Evolutionary conservation across 2,888 invertebrate genomes (phyloP).

Genomic region (Hypomecis atomaria): DNA sequence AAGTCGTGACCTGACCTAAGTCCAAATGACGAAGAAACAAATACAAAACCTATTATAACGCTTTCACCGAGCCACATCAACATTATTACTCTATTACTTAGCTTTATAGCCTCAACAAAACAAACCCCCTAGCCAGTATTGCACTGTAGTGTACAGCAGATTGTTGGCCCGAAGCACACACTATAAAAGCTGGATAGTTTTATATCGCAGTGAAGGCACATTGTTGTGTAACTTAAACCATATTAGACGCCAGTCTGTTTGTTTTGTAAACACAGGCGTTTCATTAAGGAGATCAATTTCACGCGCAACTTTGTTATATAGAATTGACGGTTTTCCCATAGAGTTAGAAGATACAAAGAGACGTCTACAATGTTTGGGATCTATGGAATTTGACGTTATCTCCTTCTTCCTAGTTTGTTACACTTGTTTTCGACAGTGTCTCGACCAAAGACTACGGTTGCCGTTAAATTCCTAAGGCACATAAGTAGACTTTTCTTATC

Average conservation of each 20-base stretch:
- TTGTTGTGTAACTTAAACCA: constrained; percentile 23
- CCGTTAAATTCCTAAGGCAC: too few relatives aligned
- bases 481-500: too few relatives aligned
- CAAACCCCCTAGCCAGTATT: constrained; percentile 1
- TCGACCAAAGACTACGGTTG: too few relatives aligned
- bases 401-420: too few relatives aligned
- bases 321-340: background rate
- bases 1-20: too few relatives aligned
- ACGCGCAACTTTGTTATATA: constrained; percentile 13
- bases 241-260: constrained; percentile 29
- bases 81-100: too few relatives aligned
- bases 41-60: too few relatives aligned
- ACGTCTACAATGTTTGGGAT: too few relatives aligned
- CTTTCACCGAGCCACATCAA: background rate
- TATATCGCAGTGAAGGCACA: constrained; percentile 24
- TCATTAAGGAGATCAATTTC: constrained; percentile 22
- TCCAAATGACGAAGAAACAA: too few relatives aligned
- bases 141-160: constrained; percentile 3
- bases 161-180: constrained; percentile 22
- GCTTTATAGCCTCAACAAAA: background rate
- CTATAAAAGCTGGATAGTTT: constrained; percentile 30
- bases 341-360: too few relatives aligned
- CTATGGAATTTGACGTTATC: too few relatives aligned
- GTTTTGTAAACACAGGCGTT: constrained; percentile 24
- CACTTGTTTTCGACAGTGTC: too few relatives aligned